Conservation (phyloP, 2,888 invertebrate species). For the Dichetophora obliterata region DNA sequence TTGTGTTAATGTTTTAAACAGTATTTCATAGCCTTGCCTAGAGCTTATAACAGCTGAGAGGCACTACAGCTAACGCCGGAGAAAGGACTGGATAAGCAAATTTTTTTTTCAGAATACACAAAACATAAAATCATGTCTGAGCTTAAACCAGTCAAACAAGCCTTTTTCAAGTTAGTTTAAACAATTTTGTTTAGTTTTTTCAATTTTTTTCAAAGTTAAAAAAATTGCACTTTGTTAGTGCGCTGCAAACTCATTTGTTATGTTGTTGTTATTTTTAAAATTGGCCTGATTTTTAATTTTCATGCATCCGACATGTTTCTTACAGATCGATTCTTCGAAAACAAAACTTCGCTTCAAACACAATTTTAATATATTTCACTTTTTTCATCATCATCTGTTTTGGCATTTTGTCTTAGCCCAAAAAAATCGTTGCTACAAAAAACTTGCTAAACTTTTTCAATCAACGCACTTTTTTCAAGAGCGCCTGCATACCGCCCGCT, state of each 20-base stretch:
- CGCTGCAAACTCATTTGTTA: neutral
- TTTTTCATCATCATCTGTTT: neutral
- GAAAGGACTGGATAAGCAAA: no score
- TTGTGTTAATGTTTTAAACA: no score
- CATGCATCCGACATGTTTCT: neutral
- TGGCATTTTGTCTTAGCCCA: neutral
- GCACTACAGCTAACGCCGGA: no score
- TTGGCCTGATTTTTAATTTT: neutral
- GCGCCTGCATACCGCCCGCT: conserved; percentile 63
- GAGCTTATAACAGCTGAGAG: no score
- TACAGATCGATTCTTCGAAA: no score
- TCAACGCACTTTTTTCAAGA: conserved; percentile 46
- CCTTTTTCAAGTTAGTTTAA: no score
- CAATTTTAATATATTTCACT: neutral
- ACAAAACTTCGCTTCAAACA: no score
- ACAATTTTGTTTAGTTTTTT: neutral
- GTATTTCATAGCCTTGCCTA: no score
- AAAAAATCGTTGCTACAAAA: neutral
- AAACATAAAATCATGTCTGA: no score
- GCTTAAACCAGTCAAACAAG: no score
- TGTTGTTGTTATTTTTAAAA: neutral
- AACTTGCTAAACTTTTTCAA: neutral
- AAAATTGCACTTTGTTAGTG: neutral
- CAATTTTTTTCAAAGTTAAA: neutral
- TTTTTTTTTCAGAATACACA: no score